Evolutionary conservation across 2,113 vertebrate genomes (phyloP).

Genomic region (Casuarius casuarius): DNA sequence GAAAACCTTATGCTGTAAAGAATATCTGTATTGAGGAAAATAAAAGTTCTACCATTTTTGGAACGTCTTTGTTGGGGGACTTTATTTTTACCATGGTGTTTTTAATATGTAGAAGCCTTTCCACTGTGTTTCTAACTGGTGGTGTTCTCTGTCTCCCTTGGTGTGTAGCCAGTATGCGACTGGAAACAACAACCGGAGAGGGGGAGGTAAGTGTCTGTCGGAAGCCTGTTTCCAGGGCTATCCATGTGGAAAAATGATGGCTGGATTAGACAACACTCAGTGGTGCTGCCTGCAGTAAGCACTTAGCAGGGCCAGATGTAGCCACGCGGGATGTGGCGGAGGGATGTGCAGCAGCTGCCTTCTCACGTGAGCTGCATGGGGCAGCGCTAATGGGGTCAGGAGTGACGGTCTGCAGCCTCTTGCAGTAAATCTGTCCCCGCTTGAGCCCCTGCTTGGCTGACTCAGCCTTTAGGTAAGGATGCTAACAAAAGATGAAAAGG

Average conservation of each 20-base stretch:
- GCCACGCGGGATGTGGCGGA: neutral
- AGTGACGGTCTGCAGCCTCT: neutral
- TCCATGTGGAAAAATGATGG: neutral
- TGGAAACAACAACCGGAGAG: neutral
- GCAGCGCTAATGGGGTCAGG: neutral
- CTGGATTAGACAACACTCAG: accelerated
- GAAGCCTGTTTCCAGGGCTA: neutral
- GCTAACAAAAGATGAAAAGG: neutral
- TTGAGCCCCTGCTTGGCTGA: accelerated
- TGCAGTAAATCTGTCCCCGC: neutral
- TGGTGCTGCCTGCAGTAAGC: neutral
- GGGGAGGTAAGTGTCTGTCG: neutral
- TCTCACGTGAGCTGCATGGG: neutral
- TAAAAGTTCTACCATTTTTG: constrained; percentile 35
- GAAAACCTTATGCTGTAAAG: constrained; percentile 26
- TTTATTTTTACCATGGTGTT: neutral
- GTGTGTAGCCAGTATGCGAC: accelerated
- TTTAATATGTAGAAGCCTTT: neutral
- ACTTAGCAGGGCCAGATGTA: neutral
- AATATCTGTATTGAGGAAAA: constrained; percentile 33
- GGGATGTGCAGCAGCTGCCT: neutral
- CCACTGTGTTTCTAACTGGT: neutral
- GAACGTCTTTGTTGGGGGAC: neutral
- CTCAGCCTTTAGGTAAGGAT: neutral
- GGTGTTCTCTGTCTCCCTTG: neutral